Percentiles rank a stretch among this genome's conserved stretches.
Conservation (phyloP, 2,113 vertebrate species). For the Poicephalus gulielmi region DNA sequence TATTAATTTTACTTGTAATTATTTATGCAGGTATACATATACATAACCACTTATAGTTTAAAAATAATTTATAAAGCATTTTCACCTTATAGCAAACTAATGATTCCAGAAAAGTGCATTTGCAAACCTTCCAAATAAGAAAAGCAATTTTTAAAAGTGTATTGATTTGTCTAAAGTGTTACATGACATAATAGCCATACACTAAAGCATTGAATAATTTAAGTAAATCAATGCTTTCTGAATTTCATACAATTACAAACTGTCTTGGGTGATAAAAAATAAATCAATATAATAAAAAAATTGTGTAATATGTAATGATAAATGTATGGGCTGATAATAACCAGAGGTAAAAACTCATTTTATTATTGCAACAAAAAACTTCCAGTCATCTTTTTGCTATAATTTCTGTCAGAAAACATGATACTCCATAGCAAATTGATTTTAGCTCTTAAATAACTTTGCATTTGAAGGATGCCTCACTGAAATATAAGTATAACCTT, state of each 20-base stretch:
- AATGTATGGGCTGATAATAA: slow-evolving; percentile 70
- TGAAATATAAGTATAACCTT: slow-evolving; percentile 34
- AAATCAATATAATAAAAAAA: slow-evolving; percentile 78
- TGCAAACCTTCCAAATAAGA: slow-evolving; percentile 54
- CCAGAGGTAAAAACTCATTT: slow-evolving; percentile 69
- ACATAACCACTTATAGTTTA: background rate
- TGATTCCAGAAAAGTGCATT: slow-evolving; percentile 57
- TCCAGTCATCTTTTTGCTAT: slow-evolving; percentile 62
- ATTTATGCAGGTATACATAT: background rate
- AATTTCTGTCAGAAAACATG: slow-evolving; percentile 68
- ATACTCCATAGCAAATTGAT: slow-evolving; percentile 61
- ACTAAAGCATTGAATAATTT: slow-evolving; percentile 80
- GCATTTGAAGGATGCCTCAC: slow-evolving; percentile 55
- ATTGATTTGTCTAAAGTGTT: slow-evolving; percentile 80
- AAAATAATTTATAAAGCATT: slow-evolving; percentile 61
- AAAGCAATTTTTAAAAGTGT: slow-evolving; percentile 65
- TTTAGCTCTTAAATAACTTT: slow-evolving; percentile 70
- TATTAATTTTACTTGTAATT: slow-evolving; percentile 49
- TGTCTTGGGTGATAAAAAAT: slow-evolving; percentile 70
- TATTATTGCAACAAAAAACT: slow-evolving; percentile 63
- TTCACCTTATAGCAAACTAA: slow-evolving; percentile 45
- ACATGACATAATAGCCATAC: slow-evolving; percentile 74
- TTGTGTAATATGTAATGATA: slow-evolving; percentile 66
- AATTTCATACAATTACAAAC: slow-evolving; percentile 74
- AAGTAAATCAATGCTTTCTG: slow-evolving; percentile 78